Base-by-base conservation (phyloP, 2,888 invertebrate species). In the Tinea pellionella region DNA sequence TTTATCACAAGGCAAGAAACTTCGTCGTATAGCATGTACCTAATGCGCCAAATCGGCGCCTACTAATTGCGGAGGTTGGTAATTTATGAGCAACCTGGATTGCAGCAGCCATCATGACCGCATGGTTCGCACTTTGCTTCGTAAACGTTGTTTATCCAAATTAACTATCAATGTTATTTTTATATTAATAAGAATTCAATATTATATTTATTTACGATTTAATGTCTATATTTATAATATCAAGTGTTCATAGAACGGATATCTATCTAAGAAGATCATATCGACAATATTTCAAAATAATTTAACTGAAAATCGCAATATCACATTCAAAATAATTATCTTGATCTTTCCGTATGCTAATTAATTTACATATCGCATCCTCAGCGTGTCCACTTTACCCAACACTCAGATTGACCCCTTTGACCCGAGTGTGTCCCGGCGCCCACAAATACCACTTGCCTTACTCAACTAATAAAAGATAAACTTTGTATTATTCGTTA, bases 11-110 rank as follows among this genome's bases (percentile, higher is more conserved):
- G 13, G 32, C 57, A 24, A 24, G 24, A 24, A 18, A n/a, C 47
- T 15, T 6, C 55, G 19, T 6, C 55, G 19, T 4, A n/a, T 16
- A 29, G 32, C 32, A 57, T n/a, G 57, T 57, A 57, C 57, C 32
- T 72, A 77, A 75, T 77, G 73, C 80, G 79, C 75, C 79, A 78
- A 82, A 81, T 81, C 74, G 82, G 79, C 80, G 83, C 83, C 81
- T 75, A 67, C 77, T 85, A 80, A 83, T 83, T 82, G 83, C 78
- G 74, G 74, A 77, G 78, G 77, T 67, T 67, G 76, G 72, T 80
- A 77, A 83, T 82, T 82, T 83, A 82, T 74, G 78, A 76, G 71
- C 74, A 70, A 67, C 68, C 73, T 73, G 72, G 74, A 75, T 75
- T 75, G 68, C 73, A 70, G 69, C 72, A 67, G 62, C 69, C 63